phyloP scores from a whole-genome alignment of 2,797 vertebrate species.

The Liparis tanakae region DNA sequence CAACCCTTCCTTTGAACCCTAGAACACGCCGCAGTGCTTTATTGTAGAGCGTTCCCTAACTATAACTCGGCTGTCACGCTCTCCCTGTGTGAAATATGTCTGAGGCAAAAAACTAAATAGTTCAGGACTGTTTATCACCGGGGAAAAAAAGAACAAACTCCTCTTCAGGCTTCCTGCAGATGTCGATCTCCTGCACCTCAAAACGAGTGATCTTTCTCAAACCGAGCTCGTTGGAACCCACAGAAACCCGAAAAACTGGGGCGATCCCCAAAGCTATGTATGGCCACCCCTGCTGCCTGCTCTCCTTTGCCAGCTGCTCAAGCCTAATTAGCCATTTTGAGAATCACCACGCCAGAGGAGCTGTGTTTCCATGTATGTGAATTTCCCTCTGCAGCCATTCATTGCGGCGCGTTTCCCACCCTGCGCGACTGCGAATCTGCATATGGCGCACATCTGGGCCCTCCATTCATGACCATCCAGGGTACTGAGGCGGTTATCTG shows the following conservation, averaged over 20 bases:
- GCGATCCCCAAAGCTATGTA: slow-evolving; percentile 28
- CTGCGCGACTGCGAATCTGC: slow-evolving; percentile 64
- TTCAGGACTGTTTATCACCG: not conserved
- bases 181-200: slow-evolving; percentile 32
- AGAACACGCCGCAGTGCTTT: not conserved
- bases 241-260: slow-evolving; percentile 52
- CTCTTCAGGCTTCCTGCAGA: slow-evolving; percentile 17
- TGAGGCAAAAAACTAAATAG: not conserved
- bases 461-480: slow-evolving; percentile 58
- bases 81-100: not conserved
- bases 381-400: slow-evolving; percentile 60
- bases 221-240: slow-evolving; percentile 21
- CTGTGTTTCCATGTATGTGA: slow-evolving; percentile 75
- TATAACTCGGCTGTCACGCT: not conserved
- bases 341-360: slow-evolving; percentile 74
- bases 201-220: slow-evolving; percentile 27
- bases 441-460: slow-evolving; percentile 77
- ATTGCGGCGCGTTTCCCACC: slow-evolving; percentile 69
- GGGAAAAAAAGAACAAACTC: slow-evolving; percentile 11
- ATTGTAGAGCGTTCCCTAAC: not conserved
- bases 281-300: slow-evolving; percentile 70
- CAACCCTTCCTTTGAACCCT: not conserved
- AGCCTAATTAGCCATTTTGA: slow-evolving; percentile 80
- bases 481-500: slow-evolving; percentile 72
- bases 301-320: slow-evolving; percentile 72